These are phyloP conservation scores for Nyctalus aviator DNA, from an alignment of 2,797 vertebrate genomes.

Conservation along the genomic window DNA sequence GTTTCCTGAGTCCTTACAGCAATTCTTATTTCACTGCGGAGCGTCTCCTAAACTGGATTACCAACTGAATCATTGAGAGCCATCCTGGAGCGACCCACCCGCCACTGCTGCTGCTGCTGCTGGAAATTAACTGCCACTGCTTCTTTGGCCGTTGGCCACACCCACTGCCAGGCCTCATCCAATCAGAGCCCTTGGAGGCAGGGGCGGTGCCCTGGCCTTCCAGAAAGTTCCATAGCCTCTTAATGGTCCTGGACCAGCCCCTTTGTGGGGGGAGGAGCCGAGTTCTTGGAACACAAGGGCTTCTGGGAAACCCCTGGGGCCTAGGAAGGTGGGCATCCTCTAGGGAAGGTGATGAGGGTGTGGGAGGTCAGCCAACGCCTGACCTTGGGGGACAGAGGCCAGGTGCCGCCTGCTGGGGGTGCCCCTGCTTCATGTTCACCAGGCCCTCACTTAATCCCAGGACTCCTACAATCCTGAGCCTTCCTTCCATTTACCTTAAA, in stretches of 20 bases:
- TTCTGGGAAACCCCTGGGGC: not conserved
- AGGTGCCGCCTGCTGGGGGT: not conserved
- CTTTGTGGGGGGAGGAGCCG: accelerated
- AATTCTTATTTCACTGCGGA: not conserved
- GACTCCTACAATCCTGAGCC: too few species aligned
- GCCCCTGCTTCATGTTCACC: not conserved
- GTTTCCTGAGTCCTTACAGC: not conserved
- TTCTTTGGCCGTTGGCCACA: not conserved
- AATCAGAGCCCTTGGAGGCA: not conserved
- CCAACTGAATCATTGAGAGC: accelerated
- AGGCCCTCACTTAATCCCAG: not conserved
- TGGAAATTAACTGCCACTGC: not conserved
- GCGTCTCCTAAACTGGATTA: too few species aligned
- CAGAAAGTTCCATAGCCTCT: not conserved
- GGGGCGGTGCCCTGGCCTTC: not conserved
- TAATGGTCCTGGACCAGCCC: not conserved
- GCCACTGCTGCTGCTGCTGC: accelerated
- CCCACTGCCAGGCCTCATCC: not conserved
- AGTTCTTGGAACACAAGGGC: accelerated
- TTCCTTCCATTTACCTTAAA: not conserved
- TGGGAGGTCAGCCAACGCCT: too few species aligned
- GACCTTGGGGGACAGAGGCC: not conserved
- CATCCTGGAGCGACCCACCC: not conserved
- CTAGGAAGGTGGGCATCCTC: too few species aligned
- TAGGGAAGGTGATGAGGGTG: not conserved